Evolutionary conservation across 1,140 invertebrate species (phyloP).

Genomic region (Popillia japonica): DNA sequence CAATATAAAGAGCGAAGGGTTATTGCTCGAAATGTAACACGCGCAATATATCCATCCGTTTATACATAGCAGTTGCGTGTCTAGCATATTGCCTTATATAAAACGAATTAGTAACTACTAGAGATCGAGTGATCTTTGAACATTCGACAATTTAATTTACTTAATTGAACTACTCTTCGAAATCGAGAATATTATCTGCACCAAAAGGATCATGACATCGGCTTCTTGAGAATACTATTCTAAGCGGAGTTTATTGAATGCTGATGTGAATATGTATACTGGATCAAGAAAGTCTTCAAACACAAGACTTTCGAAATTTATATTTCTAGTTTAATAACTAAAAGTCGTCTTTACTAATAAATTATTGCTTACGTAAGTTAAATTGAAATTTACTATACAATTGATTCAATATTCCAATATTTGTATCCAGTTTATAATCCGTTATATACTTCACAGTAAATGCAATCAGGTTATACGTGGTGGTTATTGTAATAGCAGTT

Average conservation of each 20-base stretch:
- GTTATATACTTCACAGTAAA: too few relatives aligned
- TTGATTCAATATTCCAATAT: too few relatives aligned
- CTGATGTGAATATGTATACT: not conserved
- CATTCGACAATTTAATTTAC: slow-evolving; percentile 8
- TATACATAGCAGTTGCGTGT: not conserved
- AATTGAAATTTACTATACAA: too few relatives aligned
- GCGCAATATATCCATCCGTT: not conserved
- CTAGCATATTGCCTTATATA: not conserved
- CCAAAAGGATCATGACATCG: not conserved
- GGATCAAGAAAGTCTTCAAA: too few relatives aligned
- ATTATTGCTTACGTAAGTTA: too few relatives aligned
- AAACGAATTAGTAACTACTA: not conserved
- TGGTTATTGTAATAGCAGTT: too few relatives aligned
- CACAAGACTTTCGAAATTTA: too few relatives aligned
- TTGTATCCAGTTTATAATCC: too few relatives aligned
- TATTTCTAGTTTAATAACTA: too few relatives aligned
- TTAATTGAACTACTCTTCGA: not conserved
- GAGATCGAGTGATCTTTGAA: not conserved
- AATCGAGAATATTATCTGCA: not conserved
- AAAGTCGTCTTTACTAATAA: too few relatives aligned
- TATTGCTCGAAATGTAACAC: slow-evolving; percentile 12
- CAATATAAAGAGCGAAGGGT: not conserved
- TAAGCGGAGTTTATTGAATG: not conserved
- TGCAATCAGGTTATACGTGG: too few relatives aligned
- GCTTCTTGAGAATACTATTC: not conserved